Conservation (phyloP, 2,113 vertebrate species). For the Bucco capensis region DNA sequence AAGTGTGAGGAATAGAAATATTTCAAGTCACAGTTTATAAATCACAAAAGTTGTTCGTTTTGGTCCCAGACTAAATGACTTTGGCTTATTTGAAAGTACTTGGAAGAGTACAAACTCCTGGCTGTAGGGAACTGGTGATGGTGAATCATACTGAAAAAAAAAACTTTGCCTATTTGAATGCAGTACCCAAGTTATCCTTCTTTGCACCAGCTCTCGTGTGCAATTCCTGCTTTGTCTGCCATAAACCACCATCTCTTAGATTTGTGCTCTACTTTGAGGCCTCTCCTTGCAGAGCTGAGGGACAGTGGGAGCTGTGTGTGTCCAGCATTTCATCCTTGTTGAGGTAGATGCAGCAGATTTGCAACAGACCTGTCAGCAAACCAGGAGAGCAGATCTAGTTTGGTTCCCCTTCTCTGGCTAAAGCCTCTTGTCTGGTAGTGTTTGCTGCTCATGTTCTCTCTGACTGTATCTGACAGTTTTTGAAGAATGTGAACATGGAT, state of each 20-base stretch:
- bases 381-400: not conserved
- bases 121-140: not conserved
- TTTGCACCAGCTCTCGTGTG: not conserved
- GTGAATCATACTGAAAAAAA: not conserved
- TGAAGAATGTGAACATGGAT: conserved; percentile 30
- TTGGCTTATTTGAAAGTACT: not conserved
- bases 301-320: not conserved
- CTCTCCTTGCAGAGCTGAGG: not conserved
- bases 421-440: not conserved
- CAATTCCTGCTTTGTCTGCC: not conserved
- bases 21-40: conserved; percentile 34
- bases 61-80: not conserved
- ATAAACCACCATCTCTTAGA: not conserved
- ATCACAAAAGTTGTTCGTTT: not conserved
- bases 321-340: not conserved
- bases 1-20: not conserved
- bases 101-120: not conserved
- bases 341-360: not conserved
- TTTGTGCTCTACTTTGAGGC: not conserved
- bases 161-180: not conserved
- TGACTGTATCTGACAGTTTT: not conserved
- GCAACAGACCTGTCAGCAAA: not conserved
- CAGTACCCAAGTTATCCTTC: not conserved
- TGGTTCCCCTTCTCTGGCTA: not conserved
- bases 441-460: not conserved